phyloP scores from a whole-genome alignment of 2,113 vertebrate species.

The Aegypius monachus region DNA sequence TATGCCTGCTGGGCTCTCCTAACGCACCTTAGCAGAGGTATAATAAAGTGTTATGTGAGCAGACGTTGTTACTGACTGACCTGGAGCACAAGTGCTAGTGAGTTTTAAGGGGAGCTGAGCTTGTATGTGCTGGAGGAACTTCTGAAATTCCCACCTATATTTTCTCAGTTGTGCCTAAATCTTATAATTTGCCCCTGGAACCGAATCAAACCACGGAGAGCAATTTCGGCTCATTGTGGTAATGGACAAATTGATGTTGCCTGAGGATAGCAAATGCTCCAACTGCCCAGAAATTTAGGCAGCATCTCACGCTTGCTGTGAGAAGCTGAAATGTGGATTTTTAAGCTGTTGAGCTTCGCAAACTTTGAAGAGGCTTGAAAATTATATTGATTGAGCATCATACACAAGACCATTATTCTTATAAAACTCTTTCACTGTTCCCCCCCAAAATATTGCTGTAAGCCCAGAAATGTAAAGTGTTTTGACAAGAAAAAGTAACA shows the following conservation, averaged over 20 bases:
- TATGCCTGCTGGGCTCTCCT: constrained; percentile 38
- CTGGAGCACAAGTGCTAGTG: not conserved
- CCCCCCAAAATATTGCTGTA: not conserved
- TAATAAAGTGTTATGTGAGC: constrained; percentile 24
- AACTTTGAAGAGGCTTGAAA: constrained; percentile 31
- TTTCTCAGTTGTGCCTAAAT: constrained; percentile 30
- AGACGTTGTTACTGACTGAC: not conserved
- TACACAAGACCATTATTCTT: not conserved
- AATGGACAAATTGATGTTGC: constrained; percentile 48
- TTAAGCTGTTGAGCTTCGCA: constrained; percentile 3
- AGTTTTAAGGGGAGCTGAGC: not conserved
- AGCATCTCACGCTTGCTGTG: constrained; percentile 2
- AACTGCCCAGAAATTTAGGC: constrained; percentile 27
- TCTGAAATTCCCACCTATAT: constrained; percentile 27
- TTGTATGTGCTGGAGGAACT: not conserved
- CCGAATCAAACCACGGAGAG: constrained; percentile 2
- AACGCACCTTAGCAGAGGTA: not conserved
- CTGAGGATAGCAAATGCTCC: constrained; percentile 37
- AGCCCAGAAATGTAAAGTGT: not conserved
- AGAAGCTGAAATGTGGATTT: constrained; percentile 21
- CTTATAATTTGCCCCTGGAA: constrained; percentile 52
- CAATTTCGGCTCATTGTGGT: constrained; percentile 10
- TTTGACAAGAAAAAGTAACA: constrained; percentile 35
- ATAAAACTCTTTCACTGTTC: not conserved
- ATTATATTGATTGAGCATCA: constrained; percentile 32